Percentiles rank a stretch among this genome's conserved stretches.
Conservation (phyloP, 2,113 vertebrate genomes). For the Paradoxurus hermaphroditus region DNA sequence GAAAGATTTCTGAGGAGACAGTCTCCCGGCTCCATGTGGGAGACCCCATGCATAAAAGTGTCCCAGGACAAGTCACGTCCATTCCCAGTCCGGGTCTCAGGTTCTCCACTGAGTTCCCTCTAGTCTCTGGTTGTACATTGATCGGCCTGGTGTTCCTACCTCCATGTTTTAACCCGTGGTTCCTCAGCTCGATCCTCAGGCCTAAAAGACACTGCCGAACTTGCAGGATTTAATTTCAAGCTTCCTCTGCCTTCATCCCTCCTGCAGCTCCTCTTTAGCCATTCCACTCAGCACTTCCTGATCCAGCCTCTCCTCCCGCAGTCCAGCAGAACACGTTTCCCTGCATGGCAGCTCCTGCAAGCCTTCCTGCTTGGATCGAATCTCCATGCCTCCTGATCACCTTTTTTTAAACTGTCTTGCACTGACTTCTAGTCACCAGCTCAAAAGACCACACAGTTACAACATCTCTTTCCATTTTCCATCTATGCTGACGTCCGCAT, state of each 20-base stretch:
- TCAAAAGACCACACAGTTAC: background rate
- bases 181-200: background rate
- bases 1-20: background rate
- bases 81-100: background rate
- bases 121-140: background rate
- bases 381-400: background rate
- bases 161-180: background rate
- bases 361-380: background rate
- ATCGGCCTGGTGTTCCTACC: background rate
- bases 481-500: background rate
- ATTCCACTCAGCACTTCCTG: background rate
- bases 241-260: background rate
- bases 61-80: background rate
- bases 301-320: background rate
- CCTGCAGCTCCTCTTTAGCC: background rate
- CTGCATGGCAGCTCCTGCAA: background rate
- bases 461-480: background rate
- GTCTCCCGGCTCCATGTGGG: background rate
- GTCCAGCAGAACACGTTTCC: background rate
- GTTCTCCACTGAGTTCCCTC: background rate
- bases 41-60: background rate
- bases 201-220: background rate
- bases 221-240: background rate
- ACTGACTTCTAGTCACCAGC: background rate
- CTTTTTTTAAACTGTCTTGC: background rate